Percentiles rank a stretch among this genome's conserved stretches.
phyloP scores from a whole-genome alignment of 2,888 invertebrate species.

The Dynastes tityus region DNA sequence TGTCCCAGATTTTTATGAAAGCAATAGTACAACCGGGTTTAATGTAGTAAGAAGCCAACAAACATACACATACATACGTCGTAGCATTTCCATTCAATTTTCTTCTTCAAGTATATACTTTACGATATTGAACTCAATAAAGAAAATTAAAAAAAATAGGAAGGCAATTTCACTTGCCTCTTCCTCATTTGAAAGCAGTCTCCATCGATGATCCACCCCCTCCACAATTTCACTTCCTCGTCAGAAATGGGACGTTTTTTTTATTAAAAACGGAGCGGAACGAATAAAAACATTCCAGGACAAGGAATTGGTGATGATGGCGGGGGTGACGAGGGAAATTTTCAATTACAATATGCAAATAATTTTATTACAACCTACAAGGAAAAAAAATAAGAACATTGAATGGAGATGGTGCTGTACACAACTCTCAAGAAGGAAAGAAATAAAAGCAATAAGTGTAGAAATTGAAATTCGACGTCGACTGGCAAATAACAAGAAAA shows the following conservation, averaged over 20 bases:
- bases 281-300: slow-evolving; percentile 37
- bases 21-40: too few relatives aligned
- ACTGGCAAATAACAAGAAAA: slow-evolving; percentile 23
- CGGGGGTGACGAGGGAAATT: slow-evolving; percentile 15
- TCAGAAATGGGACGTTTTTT: slow-evolving; percentile 21
- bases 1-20: too few relatives aligned
- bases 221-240: background rate
- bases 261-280: slow-evolving; percentile 33
- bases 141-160: too few relatives aligned
- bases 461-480: slow-evolving; percentile 44
- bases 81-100: background rate
- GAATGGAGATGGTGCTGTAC: background rate
- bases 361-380: slow-evolving; percentile 41
- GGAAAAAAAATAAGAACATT: slow-evolving; percentile 3
- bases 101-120: background rate
- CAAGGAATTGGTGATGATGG: background rate
- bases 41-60: too few relatives aligned
- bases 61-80: too few relatives aligned
- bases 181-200: background rate
- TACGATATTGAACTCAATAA: too few relatives aligned
- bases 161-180: background rate
- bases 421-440: background rate
- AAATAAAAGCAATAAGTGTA: background rate
- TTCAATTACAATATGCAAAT: slow-evolving; percentile 47
- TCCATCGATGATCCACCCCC: background rate